phyloP scores from a whole-genome alignment of 2,113 vertebrate genomes.

The Plotosus lineatus region DNA sequence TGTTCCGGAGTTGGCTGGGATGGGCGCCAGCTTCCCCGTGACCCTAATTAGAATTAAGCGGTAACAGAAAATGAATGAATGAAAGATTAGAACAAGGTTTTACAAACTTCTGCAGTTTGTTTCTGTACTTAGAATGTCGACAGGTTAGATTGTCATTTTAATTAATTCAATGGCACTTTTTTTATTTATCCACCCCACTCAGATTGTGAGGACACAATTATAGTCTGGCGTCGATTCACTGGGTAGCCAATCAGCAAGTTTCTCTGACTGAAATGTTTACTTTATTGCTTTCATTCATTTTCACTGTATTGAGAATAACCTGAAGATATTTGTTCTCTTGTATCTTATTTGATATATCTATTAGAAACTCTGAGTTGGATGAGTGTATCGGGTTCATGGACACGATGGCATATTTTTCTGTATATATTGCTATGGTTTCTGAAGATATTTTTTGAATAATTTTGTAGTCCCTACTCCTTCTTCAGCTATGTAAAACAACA shows the following conservation, averaged over 20 bases:
- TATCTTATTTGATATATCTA: background rate
- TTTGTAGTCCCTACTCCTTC: background rate
- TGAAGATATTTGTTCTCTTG: background rate
- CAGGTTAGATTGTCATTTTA: background rate
- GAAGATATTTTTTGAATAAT: background rate
- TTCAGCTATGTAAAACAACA: background rate
- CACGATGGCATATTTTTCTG: background rate
- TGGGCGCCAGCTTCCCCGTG: too few species aligned
- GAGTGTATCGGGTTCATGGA: background rate
- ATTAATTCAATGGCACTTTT: background rate
- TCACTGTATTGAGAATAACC: background rate
- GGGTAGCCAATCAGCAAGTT: background rate
- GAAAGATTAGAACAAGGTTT: background rate
- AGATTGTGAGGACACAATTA: background rate
- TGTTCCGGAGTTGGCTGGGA: too few species aligned
- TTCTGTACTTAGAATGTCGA: background rate
- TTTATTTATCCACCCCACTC: background rate
- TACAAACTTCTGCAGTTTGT: slow-evolving; percentile 2
- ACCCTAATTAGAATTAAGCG: too few species aligned
- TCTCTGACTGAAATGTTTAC: too few species aligned
- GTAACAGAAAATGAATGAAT: too few species aligned
- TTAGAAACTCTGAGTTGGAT: background rate
- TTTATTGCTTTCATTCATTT: background rate
- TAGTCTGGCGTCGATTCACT: background rate
- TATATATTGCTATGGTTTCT: background rate